phyloP scores from a whole-genome alignment of 1,140 invertebrate species.

The Orius laevigatus region DNA sequence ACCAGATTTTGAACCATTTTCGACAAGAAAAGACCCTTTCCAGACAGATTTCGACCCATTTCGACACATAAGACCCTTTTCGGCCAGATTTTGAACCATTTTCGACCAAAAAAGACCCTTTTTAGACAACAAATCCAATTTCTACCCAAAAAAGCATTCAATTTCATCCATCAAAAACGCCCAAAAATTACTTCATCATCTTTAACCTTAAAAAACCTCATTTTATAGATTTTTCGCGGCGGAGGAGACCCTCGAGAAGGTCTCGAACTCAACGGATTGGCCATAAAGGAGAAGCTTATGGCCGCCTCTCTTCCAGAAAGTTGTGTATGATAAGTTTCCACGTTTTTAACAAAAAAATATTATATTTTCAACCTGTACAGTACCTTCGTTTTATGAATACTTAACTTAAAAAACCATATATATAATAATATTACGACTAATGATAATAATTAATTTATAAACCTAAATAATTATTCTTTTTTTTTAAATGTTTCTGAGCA shows the following conservation, averaged over 20 bases:
- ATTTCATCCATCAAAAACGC: no score
- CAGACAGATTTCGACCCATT: no score
- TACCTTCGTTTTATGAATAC: not conserved
- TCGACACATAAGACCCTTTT: no score
- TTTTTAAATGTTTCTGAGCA: not conserved
- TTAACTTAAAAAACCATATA: not conserved
- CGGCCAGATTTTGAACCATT: no score
- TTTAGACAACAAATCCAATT: no score
- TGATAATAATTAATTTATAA: not conserved
- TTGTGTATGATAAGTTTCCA: slow-evolving; percentile 40
- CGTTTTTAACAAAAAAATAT: slow-evolving; percentile 2
- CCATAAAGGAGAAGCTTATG: slow-evolving; percentile 55
- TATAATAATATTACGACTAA: not conserved
- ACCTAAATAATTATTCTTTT: not conserved
- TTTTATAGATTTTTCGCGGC: slow-evolving; percentile 2
- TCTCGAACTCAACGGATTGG: slow-evolving; percentile 40
- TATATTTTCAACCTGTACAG: not conserved
- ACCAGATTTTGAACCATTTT: no score
- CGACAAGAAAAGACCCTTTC: no score
- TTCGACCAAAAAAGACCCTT: no score
- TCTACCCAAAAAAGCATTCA: no score
- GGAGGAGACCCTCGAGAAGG: not conserved
- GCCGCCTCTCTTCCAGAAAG: slow-evolving; percentile 57
- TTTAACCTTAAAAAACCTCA: no score
- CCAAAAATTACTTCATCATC: no score